These are phyloP conservation scores for Peromyscus aztecus DNA, from an alignment of 2,797 vertebrate species.

Conservation along the genomic window DNA sequence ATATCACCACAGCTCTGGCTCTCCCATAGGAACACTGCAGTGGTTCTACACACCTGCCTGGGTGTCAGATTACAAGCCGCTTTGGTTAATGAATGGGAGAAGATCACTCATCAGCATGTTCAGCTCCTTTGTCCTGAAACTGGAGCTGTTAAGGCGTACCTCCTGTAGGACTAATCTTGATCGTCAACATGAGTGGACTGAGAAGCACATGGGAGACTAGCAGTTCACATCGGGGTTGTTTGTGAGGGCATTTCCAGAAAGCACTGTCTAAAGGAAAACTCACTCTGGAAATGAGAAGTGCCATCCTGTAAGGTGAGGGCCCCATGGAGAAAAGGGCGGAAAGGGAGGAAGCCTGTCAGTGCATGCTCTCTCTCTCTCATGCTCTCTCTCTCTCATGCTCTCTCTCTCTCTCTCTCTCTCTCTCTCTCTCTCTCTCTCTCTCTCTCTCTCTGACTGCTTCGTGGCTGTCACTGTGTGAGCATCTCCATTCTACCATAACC, in stretches of 20 bases:
- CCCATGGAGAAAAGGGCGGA: neutral
- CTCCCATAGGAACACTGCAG: rapidly evolving
- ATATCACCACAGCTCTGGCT: neutral
- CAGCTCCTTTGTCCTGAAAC: neutral
- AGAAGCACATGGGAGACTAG: neutral
- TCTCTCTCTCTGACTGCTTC: neutral
- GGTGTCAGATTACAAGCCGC: neutral
- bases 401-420: no score
- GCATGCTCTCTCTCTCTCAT: neutral
- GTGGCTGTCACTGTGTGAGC: neutral
- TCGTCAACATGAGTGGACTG: neutral
- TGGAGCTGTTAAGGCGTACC: neutral
- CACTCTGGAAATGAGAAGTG: neutral
- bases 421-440: no score
- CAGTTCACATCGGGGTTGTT: neutral
- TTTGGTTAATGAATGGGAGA: neutral
- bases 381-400: no score
- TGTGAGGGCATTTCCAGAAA: neutral
- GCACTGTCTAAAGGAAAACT: neutral
- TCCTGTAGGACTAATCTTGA: neutral
- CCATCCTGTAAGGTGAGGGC: neutral
- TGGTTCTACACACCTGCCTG: neutral
- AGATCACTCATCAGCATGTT: neutral
- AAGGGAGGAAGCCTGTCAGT: no score
- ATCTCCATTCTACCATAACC: neutral